phyloP scores from a whole-genome alignment of 2,888 invertebrate genomes.

The Megastigmus dorsalis region DNA sequence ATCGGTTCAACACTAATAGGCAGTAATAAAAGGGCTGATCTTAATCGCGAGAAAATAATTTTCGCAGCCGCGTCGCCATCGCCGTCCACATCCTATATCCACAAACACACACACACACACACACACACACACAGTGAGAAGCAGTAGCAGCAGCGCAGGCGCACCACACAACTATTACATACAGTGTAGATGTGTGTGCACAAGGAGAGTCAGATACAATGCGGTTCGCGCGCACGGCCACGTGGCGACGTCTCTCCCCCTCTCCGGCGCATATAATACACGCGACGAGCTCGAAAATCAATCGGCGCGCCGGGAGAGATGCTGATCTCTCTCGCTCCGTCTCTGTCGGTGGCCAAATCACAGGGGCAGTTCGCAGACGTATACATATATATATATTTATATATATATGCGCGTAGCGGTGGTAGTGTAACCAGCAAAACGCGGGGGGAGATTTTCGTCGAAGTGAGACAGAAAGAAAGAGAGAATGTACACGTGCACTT shows the following conservation, averaged over 20 bases:
- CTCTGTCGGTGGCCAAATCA: constrained; percentile 18
- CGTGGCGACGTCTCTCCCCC: constrained; percentile 32
- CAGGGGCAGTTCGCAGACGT: constrained; percentile 14
- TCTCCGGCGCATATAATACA: too few species aligned
- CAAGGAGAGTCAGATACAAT: background rate
- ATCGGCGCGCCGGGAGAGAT: constrained; percentile 32
- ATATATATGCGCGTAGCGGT: background rate
- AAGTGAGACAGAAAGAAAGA: background rate
- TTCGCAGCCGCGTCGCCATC: too few species aligned
- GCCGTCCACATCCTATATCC: too few species aligned
- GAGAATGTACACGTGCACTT: background rate
- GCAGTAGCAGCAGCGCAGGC: too few species aligned
- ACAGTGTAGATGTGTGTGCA: too few species aligned
- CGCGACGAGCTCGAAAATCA: constrained; percentile 43
- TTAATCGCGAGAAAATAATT: too few species aligned
- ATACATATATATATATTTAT: too few species aligned
- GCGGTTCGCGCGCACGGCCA: constrained; percentile 6
- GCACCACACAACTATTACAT: too few species aligned
- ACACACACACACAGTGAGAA: too few species aligned
- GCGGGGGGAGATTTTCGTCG: background rate
- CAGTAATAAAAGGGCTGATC: too few species aligned
- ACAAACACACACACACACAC: too few species aligned
- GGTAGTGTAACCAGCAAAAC: background rate
- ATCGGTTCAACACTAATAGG: too few species aligned
- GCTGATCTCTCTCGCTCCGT: constrained; percentile 22